Conservation (phyloP, 2,113 vertebrate genomes). For the Garra rufa region DNA sequence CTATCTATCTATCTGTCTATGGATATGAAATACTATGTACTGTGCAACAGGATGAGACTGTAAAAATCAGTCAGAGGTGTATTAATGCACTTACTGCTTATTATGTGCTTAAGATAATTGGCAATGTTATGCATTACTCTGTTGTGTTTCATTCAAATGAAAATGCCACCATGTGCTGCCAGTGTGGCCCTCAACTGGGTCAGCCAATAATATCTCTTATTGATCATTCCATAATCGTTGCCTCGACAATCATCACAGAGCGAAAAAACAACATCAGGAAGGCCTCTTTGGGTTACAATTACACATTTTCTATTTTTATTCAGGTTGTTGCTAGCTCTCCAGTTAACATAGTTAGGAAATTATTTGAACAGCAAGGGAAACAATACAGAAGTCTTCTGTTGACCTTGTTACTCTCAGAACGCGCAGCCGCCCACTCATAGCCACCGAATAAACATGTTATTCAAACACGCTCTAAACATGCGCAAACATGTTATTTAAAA, state of each 20-base stretch:
- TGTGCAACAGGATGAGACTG: neutral
- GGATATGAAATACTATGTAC: neutral
- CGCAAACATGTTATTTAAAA: conserved; percentile 37
- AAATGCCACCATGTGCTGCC: neutral
- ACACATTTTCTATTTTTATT: conserved; percentile 22
- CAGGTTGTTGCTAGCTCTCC: neutral
- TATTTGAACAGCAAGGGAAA: conserved; percentile 33
- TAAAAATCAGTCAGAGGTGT: neutral
- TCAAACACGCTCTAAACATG: conserved; percentile 34
- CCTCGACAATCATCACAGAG: neutral
- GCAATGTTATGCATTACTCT: neutral
- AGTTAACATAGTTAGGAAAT: conserved; percentile 32
- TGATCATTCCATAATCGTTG: neutral
- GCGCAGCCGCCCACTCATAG: conserved; percentile 40
- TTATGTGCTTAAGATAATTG: conserved; percentile 2
- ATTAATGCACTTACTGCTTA: neutral
- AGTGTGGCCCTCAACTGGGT: neutral
- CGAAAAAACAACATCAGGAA: neutral
- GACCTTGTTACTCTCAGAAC: conserved; percentile 43
- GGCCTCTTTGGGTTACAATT: conserved; percentile 33
- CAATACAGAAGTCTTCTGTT: conserved; percentile 37
- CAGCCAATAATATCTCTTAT: neutral
- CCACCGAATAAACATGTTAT: conserved; percentile 48
- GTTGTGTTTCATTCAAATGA: neutral
- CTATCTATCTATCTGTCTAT: neutral